A percentile compares a stretch with the other conserved stretches of the same genome.
Evolutionary conservation across 1,140 invertebrate species (phyloP).

Genomic region (Conopomorpha cramerella): DNA sequence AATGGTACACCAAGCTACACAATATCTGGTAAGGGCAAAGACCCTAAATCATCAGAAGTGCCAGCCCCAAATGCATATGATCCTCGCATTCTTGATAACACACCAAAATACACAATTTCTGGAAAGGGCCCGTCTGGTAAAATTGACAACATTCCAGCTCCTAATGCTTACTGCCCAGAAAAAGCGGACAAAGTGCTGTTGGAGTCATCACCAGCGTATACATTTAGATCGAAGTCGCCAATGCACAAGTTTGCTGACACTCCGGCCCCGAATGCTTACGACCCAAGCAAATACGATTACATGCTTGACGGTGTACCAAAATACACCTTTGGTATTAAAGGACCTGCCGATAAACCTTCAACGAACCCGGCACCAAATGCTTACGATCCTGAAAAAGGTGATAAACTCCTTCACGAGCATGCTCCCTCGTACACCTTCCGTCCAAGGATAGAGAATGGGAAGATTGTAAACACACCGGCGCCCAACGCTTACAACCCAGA

Average conservation of each 20-base stretch:
- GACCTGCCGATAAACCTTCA: slow-evolving; percentile 56
- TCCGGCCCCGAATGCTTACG: slow-evolving; percentile 57
- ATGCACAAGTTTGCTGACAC: slow-evolving; percentile 32
- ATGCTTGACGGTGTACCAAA: slow-evolving; percentile 64
- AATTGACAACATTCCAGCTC: too few species aligned
- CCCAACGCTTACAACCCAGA: slow-evolving; percentile 68
- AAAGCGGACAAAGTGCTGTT: slow-evolving; percentile 57
- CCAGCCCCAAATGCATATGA: slow-evolving; percentile 63
- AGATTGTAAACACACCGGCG: slow-evolving; percentile 45
- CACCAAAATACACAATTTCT: slow-evolving; percentile 62
- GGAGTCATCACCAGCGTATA: too few species aligned
- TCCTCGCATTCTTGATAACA: slow-evolving; percentile 64
- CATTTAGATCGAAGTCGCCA: slow-evolving; percentile 30
- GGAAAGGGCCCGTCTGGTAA: too few species aligned
- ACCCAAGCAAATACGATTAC: slow-evolving; percentile 65
- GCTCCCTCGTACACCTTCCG: too few species aligned
- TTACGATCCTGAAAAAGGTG: too few species aligned
- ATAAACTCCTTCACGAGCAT: too few species aligned
- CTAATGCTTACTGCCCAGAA: too few species aligned
- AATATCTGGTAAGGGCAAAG: slow-evolving; percentile 64
- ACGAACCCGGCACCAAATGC: slow-evolving; percentile 72
- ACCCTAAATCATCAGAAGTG: slow-evolving; percentile 48
- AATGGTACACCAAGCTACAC: too few species aligned
- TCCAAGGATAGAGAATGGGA: too few species aligned
- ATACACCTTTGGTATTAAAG: slow-evolving; percentile 66